phyloP scores from a whole-genome alignment of 2,888 invertebrate species.

The Pherbina coryleti region DNA sequence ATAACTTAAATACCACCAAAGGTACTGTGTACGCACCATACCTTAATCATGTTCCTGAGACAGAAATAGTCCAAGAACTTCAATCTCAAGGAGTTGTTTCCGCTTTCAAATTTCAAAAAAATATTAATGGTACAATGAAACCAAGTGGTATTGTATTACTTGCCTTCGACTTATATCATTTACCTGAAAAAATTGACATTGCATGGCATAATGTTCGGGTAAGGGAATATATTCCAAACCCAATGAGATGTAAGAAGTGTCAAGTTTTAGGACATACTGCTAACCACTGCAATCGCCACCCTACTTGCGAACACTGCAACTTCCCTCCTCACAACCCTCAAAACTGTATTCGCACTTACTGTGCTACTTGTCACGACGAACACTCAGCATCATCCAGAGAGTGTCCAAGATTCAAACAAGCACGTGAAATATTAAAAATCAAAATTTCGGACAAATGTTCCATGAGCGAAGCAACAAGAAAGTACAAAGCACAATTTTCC shows the following conservation, averaged over 20 bases:
- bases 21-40: background rate
- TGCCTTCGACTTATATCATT: background rate
- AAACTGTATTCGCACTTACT: too few relatives aligned
- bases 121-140: background rate
- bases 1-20: too few relatives aligned
- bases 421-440: too few relatives aligned
- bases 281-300: too few relatives aligned
- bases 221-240: background rate
- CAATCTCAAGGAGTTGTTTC: background rate
- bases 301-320: too few relatives aligned
- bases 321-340: too few relatives aligned
- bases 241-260: constrained; percentile 12
- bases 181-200: background rate
- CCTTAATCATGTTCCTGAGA: background rate
- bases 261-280: constrained; percentile 4
- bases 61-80: constrained; percentile 10
- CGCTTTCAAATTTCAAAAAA: background rate
- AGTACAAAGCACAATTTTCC: too few relatives aligned
- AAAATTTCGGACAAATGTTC: too few relatives aligned
- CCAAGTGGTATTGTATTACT: background rate
- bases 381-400: too few relatives aligned
- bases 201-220: background rate
- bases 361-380: too few relatives aligned
- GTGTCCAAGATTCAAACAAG: too few relatives aligned
- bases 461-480: too few relatives aligned